Base-by-base conservation (phyloP, 2,113 vertebrate genomes). In the Sinocyclocheilus anophthalmus region DNA sequence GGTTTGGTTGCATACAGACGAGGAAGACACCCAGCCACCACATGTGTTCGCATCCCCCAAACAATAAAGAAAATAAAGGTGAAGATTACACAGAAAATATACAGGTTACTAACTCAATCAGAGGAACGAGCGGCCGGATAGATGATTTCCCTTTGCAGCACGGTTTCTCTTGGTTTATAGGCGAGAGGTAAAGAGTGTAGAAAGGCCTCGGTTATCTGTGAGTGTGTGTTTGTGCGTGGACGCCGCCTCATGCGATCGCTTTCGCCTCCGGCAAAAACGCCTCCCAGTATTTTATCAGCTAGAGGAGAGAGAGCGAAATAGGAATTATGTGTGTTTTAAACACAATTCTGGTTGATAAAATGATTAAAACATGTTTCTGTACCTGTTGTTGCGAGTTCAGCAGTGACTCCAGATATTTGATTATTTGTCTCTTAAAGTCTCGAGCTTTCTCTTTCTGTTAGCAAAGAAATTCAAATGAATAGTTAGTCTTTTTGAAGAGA, bases 281-380 rank as follows among this genome's bases (percentile, higher is more conserved):
- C 92, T 99, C 98, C 98, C 98, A 99, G 92, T 98, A 99, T 90
- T 99, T 99, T 86, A 97, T 97, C 91, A 99, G 92, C 98, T 99
- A 63, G 86, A n/a, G 33, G 63, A 79, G 30, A 65, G 30, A 84
- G 16, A 76, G 39, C 48, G 1, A 22, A 22, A 72, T 39, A 22
- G 22, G 9, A 39, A 22, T 22, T 5, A 11, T 4, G 37, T 2
- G 65, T 0, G 8, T 61, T 61, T 61, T 9, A 61, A 61, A 61
- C 8, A n/a, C 55, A 59, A n/a, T 42, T 72, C 20, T 11, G 18
- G 4, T 7, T 2, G 18, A 22, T 39, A 2, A 61, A 61, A 61
- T 11, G 4, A 11, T 37, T 70, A 8, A n/a, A 3, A 8, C 30
- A 9, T 0, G n/a, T 7, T 24, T 55, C 78, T 89, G 90, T 87